Conservation (phyloP, 2,888 invertebrate species). For the Polia nebulosa region DNA sequence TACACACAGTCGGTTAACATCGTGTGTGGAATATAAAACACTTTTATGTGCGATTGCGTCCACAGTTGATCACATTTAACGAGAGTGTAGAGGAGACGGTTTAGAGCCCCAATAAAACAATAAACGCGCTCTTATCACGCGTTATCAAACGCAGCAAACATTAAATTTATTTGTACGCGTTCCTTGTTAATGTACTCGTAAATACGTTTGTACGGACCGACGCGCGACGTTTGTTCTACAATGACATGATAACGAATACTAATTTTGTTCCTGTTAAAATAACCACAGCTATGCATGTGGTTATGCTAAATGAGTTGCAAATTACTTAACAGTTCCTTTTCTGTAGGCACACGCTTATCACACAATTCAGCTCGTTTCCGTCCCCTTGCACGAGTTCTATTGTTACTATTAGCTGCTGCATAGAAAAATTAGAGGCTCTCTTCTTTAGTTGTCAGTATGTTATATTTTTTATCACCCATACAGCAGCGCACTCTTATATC, state of each 20-base stretch:
- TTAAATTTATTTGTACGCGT: constrained; percentile 85
- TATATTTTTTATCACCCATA: background rate
- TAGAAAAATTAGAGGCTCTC: no score
- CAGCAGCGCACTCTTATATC: background rate
- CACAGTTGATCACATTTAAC: constrained; percentile 70
- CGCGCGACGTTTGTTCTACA: constrained; percentile 85
- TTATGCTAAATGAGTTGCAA: constrained; percentile 30
- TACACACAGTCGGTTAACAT: constrained; percentile 32
- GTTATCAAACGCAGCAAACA: constrained; percentile 87
- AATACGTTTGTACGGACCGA: constrained; percentile 85
- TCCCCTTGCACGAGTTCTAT: background rate
- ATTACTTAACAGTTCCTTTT: background rate
- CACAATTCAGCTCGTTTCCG: background rate
- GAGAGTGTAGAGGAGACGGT: constrained; percentile 69
- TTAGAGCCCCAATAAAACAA: constrained; percentile 88
- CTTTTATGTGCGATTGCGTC: constrained; percentile 74
- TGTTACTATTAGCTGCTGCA: no score
- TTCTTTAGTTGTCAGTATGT: background rate
- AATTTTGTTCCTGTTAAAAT: constrained; percentile 57
- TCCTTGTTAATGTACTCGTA: constrained; percentile 75
- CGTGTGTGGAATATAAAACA: constrained; percentile 67
- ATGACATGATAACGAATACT: constrained; percentile 78
- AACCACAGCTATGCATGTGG: constrained; percentile 4
- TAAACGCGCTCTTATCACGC: constrained; percentile 86
- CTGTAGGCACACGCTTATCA: background rate